Evolutionary conservation across 1,140 invertebrate genomes (phyloP).

Genomic region (Drusus annulatus): DNA sequence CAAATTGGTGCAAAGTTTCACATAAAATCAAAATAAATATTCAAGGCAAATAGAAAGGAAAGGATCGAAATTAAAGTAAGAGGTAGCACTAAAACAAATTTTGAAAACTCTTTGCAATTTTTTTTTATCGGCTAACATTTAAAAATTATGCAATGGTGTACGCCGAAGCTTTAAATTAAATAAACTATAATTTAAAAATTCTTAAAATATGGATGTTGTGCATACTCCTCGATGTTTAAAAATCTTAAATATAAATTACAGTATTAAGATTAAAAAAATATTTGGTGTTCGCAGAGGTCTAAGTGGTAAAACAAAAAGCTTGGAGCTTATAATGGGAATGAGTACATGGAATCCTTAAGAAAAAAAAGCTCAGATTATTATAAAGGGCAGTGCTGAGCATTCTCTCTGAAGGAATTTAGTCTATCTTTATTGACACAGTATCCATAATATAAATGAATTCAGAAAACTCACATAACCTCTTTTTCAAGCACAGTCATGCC

Average conservation of each 20-base stretch:
- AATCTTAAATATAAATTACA: conserved; percentile 21
- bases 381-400: not conserved
- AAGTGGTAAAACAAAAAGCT: not conserved
- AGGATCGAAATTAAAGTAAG: not conserved
- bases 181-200: not conserved
- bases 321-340: no score
- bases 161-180: conserved; percentile 12
- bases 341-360: no score
- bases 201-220: conserved; percentile 29
- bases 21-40: not conserved
- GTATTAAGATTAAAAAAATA: conserved; percentile 15
- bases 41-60: not conserved
- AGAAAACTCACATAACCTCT: no score
- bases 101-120: conserved; percentile 7
- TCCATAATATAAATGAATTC: no score
- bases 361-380: no score
- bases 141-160: conserved; percentile 32
- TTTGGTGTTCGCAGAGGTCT: conserved; percentile 4
- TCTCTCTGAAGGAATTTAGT: conserved; percentile 13
- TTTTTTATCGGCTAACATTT: conserved; percentile 7
- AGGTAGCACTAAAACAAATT: conserved; percentile 6
- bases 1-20: not conserved
- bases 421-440: not conserved
- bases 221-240: conserved; percentile 34
- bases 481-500: no score